These are phyloP conservation scores for Mixornis gularis DNA, from an alignment of 2,113 vertebrate genomes.

Conservation along the genomic window DNA sequence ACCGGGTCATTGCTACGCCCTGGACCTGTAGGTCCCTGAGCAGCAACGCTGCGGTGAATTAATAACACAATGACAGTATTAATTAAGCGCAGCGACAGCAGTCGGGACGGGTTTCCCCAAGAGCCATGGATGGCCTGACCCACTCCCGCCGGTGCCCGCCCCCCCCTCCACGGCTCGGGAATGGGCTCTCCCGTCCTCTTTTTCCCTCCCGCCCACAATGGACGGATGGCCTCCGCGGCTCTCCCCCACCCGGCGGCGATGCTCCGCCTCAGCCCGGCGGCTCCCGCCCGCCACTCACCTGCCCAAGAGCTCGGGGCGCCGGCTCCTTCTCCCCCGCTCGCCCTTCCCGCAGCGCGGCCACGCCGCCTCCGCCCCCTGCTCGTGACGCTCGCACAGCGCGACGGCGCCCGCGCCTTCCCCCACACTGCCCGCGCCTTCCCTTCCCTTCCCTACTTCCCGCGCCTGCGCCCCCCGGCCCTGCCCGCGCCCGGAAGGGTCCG, in stretches of 20 bases:
- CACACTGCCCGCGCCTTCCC: background rate
- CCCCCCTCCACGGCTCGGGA: background rate
- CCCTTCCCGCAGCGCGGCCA: background rate
- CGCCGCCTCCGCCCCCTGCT: background rate
- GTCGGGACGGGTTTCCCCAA: fast-evolving
- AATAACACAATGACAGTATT: fast-evolving
- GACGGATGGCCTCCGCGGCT: no score
- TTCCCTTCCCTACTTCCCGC: no score
- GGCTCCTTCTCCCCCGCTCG: background rate
- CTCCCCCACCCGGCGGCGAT: no score
- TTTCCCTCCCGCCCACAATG: no score
- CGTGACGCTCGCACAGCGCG: background rate
- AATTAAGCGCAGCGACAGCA: no score
- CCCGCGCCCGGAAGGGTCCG: no score
- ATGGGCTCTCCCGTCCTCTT: background rate
- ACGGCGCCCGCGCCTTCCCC: background rate
- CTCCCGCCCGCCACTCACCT: background rate
- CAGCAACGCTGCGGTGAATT: background rate
- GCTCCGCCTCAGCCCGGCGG: no score
- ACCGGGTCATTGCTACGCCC: no score
- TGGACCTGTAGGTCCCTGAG: background rate
- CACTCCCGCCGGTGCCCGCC: no score
- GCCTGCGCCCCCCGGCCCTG: background rate
- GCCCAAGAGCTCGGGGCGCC: background rate
- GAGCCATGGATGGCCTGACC: fast-evolving